These are phyloP conservation scores for Drosophila sp. DNA, from an alignment of 1,140 invertebrate species.

Conservation along the genomic window DNA sequence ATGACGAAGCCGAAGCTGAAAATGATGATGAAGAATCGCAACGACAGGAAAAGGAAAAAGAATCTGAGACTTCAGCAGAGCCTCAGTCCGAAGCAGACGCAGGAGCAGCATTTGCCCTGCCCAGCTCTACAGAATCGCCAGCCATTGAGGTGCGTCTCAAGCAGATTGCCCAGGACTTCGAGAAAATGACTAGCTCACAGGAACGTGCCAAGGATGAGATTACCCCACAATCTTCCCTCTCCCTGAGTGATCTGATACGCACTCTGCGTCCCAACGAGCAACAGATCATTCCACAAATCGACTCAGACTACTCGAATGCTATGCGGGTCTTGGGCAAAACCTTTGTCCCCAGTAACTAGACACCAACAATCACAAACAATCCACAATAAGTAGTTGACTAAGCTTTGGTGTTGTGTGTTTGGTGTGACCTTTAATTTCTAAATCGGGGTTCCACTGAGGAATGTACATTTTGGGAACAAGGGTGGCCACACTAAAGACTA, in stretches of 20 bases:
- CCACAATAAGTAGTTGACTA: slow-evolving; percentile 26
- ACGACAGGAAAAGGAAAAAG: slow-evolving; percentile 32
- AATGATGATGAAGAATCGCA: slow-evolving; percentile 32
- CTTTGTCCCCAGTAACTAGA: slow-evolving; percentile 61
- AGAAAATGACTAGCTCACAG: slow-evolving; percentile 75
- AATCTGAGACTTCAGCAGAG: slow-evolving; percentile 41
- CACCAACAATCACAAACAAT: background rate
- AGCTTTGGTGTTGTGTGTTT: slow-evolving; percentile 42
- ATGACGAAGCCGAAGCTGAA: slow-evolving; percentile 53
- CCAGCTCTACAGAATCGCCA: slow-evolving; percentile 73
- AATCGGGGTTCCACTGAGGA: slow-evolving; percentile 71
- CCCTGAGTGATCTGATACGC: slow-evolving; percentile 79
- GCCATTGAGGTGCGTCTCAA: slow-evolving; percentile 80
- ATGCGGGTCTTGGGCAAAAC: slow-evolving; percentile 82
- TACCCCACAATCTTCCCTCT: slow-evolving; percentile 76
- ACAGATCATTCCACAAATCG: slow-evolving; percentile 82
- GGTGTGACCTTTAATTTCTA: background rate
- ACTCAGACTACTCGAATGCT: slow-evolving; percentile 82
- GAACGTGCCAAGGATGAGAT: slow-evolving; percentile 74
- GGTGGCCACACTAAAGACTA: slow-evolving; percentile 22
- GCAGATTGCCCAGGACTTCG: slow-evolving; percentile 81
- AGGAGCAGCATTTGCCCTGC: slow-evolving; percentile 43
- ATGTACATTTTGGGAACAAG: slow-evolving; percentile 53
- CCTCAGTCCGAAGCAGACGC: slow-evolving; percentile 44
- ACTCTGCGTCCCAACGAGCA: slow-evolving; percentile 81